Evolutionary conservation across 35 echinoderm and acorn worm species (phyloP).

Genomic region (Ophioderma brevispina): DNA sequence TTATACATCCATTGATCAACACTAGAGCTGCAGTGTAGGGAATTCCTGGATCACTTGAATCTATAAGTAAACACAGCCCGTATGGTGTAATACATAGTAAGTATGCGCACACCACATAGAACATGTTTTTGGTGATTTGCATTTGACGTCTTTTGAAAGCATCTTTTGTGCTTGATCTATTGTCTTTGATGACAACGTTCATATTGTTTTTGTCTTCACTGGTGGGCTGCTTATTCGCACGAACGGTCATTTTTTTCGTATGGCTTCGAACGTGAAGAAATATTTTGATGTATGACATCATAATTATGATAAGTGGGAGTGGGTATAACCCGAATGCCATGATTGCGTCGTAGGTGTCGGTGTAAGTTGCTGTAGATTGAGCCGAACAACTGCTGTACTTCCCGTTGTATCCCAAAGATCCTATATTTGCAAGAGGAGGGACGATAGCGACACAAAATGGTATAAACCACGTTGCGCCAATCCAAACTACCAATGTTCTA

Average conservation of each 20-base stretch:
- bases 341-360: constrained; percentile 65
- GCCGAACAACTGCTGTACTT: constrained; percentile 74
- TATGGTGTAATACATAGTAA: constrained; percentile 77
- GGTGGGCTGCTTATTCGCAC: not conserved
- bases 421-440: constrained; percentile 48
- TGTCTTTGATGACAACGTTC: not conserved
- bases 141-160: constrained; percentile 40
- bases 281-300: constrained; percentile 69
- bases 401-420: constrained; percentile 60
- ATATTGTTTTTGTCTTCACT: not conserved
- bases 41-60: constrained; percentile 69
- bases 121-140: constrained; percentile 86
- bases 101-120: constrained; percentile 75
- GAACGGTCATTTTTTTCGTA: constrained; percentile 37
- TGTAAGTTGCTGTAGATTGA: constrained; percentile 46
- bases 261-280: constrained; percentile 57
- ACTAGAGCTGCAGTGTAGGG: constrained; percentile 70
- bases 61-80: constrained; percentile 62
- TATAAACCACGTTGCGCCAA: constrained; percentile 60
- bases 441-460: constrained; percentile 60
- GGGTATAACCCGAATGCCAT: constrained; percentile 63
- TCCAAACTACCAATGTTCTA: constrained; percentile 46
- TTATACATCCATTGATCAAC: constrained; percentile 76
- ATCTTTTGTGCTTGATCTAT: not conserved
- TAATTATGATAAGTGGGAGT: constrained; percentile 60